Evolutionary conservation across 2,113 vertebrate species (phyloP), one percentile per base, ranked within the genome.

Genomic region (Cranoglanis bouderius): DNA sequence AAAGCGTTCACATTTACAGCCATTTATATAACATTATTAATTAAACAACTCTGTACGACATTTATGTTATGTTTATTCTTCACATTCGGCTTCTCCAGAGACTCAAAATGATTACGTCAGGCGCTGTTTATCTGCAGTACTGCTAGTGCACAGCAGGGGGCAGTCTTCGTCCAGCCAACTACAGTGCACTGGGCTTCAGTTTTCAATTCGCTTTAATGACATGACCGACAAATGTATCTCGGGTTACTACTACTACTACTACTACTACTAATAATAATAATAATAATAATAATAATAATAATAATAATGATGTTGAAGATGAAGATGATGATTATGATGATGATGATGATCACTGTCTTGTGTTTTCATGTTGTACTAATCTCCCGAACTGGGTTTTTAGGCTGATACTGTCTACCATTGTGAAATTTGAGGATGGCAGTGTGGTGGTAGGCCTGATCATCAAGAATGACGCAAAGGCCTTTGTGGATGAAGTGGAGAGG

Each of bases 121-220:
- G 21, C 13, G 46, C 19, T 3, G 2, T 53, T 32, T 87, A 26
- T 0, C 29, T 83, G 85, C 70, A 87, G 26, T 82, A 81, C 82
- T 21, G 6, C 26, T 7, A 59, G 29, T 65, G n/a, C 59, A 80
- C 90, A 89, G 43, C 35, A 82, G 88, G 83, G 65, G 90, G 88
- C 90, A 86, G 43, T 55, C 43, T 63, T 88, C 77, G 46, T 38
- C 18, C 53, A 82, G 78, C 21, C 2, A 38, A 21, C 32, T 24
- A 6, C 14, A 24, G 12, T 16, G 51, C 26, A 35, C 32, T 81
- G 4, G 7, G 4, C 7, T 8, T 53, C 46, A 26, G 16, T 26
- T 51, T 46, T 78, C 1, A 1, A 4, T 51, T 51, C 35, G 0
- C 1, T 46, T 51, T 57, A 57, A 65, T 19, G 38, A 40, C 40